Conservation (phyloP, 2,888 invertebrate species). For the Isotomurus palustris region DNA sequence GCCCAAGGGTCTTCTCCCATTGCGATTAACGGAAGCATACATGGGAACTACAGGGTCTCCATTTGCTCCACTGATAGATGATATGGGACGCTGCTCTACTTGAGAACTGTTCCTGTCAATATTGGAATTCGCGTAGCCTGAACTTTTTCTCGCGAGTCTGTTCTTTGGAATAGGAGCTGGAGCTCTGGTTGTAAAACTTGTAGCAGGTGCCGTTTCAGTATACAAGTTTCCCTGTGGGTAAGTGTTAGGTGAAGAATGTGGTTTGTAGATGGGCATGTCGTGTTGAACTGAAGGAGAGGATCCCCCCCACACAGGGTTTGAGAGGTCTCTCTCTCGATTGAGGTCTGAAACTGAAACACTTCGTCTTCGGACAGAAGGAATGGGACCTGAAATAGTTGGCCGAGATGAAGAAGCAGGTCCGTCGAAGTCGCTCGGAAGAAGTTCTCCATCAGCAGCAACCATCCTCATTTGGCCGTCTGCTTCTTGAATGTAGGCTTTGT, state of each 20-base stretch:
- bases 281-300: not conserved
- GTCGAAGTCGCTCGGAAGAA: constrained; percentile 3
- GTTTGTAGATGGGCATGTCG: not conserved
- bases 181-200: too few relatives aligned
- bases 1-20: constrained; percentile 9
- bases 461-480: constrained; percentile 24
- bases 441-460: constrained; percentile 25
- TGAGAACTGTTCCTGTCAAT: not conserved
- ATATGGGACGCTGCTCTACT: too few relatives aligned
- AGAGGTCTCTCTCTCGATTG: not conserved
- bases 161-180: constrained; percentile 11
- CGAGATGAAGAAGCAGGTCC: too few relatives aligned
- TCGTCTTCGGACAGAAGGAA: constrained; percentile 10
- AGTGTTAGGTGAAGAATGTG: too few relatives aligned
- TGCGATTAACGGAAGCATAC: constrained; percentile 35
- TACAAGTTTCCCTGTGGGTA: too few relatives aligned
- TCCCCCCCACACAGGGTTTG: not conserved
- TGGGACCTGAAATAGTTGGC: too few relatives aligned
- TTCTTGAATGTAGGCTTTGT: constrained; percentile 33
- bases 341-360: constrained; percentile 7
- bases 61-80: not conserved
- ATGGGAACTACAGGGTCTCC: constrained; percentile 13
- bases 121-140: constrained; percentile 13
- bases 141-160: not conserved
- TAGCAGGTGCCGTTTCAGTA: too few relatives aligned